These are phyloP conservation scores for Anthophora plumipes DNA, from an alignment of 2,888 invertebrate genomes.

Conservation along the genomic window DNA sequence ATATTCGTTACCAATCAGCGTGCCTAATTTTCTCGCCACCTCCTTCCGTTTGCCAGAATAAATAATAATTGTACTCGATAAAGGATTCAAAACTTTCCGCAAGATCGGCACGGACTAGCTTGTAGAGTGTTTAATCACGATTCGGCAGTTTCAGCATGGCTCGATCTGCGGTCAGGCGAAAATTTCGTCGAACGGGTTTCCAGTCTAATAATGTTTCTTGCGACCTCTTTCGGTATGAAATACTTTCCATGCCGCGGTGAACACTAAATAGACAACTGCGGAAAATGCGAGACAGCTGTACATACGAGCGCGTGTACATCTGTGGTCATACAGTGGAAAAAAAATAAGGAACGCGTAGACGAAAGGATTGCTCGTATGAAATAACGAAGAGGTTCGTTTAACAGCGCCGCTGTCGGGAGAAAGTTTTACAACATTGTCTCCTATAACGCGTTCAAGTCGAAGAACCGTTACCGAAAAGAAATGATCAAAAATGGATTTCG, in stretches of 20 bases:
- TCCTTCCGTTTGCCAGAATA: no score
- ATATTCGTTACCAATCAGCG: no score
- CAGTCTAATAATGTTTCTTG: conserved; percentile 66
- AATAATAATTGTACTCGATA: not conserved
- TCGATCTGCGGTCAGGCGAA: conserved; percentile 45
- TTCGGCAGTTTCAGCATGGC: conserved; percentile 8
- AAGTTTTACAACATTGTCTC: conserved; percentile 3
- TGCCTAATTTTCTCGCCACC: no score
- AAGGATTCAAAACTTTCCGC: not conserved
- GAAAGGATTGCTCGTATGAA: conserved; percentile 12
- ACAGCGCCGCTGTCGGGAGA: conserved; percentile 1
- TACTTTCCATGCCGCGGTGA: conserved; percentile 70
- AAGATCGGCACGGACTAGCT: conserved; percentile 19
- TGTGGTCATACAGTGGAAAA: conserved; percentile 32
- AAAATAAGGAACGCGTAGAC: conserved; percentile 32
- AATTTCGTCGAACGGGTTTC: conserved; percentile 68
- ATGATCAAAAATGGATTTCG: not conserved
- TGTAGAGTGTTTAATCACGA: conserved; percentile 5
- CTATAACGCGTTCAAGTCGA: not conserved
- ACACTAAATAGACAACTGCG: conserved; percentile 62
- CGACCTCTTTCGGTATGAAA: conserved; percentile 66
- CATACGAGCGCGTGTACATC: conserved; percentile 32
- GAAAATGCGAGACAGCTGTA: conserved; percentile 45
- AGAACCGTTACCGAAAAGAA: not conserved
- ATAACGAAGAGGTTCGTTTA: conserved; percentile 18